phyloP scores from a whole-genome alignment of 1,140 invertebrate genomes.

The Drusus annulatus region DNA sequence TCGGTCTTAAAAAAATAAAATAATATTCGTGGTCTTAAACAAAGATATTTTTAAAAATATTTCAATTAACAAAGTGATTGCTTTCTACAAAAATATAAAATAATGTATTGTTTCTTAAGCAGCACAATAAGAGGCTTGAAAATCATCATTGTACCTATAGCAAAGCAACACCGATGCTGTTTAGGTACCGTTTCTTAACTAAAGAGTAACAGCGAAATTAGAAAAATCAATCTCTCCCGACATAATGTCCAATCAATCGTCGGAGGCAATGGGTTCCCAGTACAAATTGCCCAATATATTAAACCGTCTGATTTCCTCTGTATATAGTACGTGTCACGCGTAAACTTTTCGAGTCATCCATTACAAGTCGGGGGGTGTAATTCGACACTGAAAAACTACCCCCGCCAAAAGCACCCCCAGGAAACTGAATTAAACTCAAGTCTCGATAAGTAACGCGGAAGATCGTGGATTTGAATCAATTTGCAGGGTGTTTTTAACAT shows the following conservation, averaged over 20 bases:
- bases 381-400: constrained; percentile 47
- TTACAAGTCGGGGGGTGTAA: constrained; percentile 32
- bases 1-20: too few relatives aligned
- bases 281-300: constrained; percentile 52
- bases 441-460: constrained; percentile 34
- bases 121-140: too few relatives aligned
- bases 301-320: constrained; percentile 32
- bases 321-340: constrained; percentile 22
- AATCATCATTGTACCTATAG: too few relatives aligned
- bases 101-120: too few relatives aligned
- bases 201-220: constrained; percentile 31
- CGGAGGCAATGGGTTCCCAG: constrained; percentile 18
- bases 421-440: constrained; percentile 44
- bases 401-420: neutral
- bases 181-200: neutral
- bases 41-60: too few relatives aligned
- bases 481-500: constrained; percentile 42
- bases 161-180: too few relatives aligned
- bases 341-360: constrained; percentile 32
- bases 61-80: too few relatives aligned
- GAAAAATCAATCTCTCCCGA: constrained; percentile 35
- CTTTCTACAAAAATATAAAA: too few relatives aligned
- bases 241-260: constrained; percentile 29
- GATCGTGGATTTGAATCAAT: constrained; percentile 40
- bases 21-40: too few relatives aligned